Evolutionary conservation across 2,797 vertebrate species (phyloP).

Genomic region (Triplophysa yarkandensis): DNA sequence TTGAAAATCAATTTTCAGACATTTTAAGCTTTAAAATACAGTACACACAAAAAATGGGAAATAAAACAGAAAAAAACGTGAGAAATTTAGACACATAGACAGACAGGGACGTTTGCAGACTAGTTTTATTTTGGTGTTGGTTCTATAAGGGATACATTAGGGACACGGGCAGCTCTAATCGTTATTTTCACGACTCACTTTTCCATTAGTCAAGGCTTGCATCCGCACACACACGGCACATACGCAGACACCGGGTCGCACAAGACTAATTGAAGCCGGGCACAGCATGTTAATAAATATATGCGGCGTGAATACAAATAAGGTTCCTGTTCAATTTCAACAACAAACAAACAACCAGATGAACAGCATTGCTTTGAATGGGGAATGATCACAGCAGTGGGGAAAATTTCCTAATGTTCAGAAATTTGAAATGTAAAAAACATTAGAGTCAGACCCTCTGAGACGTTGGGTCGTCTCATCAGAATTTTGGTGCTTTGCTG

Average conservation of each 20-base stretch:
- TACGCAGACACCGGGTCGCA: slow-evolving; percentile 27
- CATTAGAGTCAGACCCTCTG: neutral
- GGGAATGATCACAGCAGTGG: slow-evolving; percentile 18
- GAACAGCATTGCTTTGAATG: neutral
- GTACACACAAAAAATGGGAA: neutral
- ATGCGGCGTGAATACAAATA: slow-evolving; percentile 53
- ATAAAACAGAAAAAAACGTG: neutral
- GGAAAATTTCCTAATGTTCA: slow-evolving; percentile 15
- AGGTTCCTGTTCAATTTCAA: slow-evolving; percentile 40
- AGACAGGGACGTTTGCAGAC: neutral
- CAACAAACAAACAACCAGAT: slow-evolving; percentile 42
- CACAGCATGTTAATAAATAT: slow-evolving; percentile 46
- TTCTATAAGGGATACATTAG: slow-evolving; percentile 36
- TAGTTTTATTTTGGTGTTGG: slow-evolving; percentile 25
- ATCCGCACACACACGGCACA: slow-evolving; percentile 27
- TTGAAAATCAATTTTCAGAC: neutral
- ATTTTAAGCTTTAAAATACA: neutral
- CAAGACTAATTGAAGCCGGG: slow-evolving; percentile 51
- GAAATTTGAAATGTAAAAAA: slow-evolving; percentile 9
- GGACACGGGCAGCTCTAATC: slow-evolving; percentile 45
- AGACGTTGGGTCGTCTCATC: neutral
- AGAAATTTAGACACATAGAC: neutral
- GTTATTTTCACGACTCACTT: slow-evolving; percentile 47
- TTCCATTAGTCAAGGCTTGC: slow-evolving; percentile 55
- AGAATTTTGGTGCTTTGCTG: neutral